A percentile compares a stretch with the other conserved stretches of the same genome.
Conservation (phyloP, 2,113 vertebrate genomes). For the Sclerurus mexicanus region DNA sequence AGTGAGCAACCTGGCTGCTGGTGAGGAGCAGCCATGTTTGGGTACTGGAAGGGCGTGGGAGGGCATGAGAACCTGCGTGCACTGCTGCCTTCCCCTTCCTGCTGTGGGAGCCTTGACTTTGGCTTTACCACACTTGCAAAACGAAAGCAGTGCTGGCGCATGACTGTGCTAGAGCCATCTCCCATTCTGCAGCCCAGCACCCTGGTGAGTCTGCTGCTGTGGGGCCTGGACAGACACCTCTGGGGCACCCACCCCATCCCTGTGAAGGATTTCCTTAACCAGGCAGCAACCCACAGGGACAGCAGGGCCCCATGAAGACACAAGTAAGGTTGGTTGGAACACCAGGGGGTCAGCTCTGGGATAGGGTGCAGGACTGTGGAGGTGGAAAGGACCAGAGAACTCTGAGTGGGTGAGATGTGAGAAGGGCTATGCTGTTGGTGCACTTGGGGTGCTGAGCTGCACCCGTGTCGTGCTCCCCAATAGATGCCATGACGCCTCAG, state of each 20-base stretch:
- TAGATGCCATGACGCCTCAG: fast-evolving
- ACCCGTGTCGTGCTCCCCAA: neutral
- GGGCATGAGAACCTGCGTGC: neutral
- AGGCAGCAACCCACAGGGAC: neutral
- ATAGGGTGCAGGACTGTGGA: neutral
- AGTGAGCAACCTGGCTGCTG: neutral
- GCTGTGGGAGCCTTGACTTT: neutral
- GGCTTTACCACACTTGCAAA: neutral
- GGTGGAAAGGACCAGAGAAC: fast-evolving
- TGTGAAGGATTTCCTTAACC: neutral
- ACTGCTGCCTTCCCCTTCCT: neutral
- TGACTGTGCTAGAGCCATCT: fast-evolving
- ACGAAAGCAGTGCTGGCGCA: neutral
- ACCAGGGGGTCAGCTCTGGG: fast-evolving
- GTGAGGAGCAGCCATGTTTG: neutral
- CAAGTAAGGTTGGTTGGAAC: neutral
- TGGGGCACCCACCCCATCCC: neutral
- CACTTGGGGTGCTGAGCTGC: neutral
- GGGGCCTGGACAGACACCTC: neutral
- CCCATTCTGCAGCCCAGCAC: neutral
- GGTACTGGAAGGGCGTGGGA: neutral
- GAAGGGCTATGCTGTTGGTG: neutral
- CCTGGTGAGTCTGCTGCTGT: fast-evolving
- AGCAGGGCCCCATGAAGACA: fast-evolving
- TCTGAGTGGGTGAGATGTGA: neutral